Conservation (phyloP, 2,113 vertebrate species). For the Thermophis baileyi region DNA sequence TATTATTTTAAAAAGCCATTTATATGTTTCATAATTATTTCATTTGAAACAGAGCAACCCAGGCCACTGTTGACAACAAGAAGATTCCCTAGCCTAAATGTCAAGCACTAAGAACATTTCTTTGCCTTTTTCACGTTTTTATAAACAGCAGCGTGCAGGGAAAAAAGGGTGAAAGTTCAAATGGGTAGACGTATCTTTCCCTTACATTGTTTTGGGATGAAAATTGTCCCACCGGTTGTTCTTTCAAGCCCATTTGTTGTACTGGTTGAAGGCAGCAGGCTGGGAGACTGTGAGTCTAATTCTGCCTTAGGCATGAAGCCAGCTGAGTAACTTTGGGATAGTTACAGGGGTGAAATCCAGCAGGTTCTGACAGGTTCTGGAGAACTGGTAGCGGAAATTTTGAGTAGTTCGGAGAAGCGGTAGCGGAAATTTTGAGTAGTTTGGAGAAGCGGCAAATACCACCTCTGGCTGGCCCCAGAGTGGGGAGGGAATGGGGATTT, state of each 20-base stretch:
- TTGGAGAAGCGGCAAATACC: too few relatives aligned
- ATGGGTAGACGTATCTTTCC: neutral
- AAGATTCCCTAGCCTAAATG: neutral
- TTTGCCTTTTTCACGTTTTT: neutral
- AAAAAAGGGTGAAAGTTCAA: neutral
- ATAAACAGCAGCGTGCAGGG: neutral
- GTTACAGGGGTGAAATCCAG: too few relatives aligned
- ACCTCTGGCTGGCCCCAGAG: too few relatives aligned
- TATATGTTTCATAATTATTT: neutral
- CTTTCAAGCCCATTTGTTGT: neutral
- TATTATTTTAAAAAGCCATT: neutral
- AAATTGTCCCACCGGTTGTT: neutral
- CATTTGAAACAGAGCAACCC: neutral
- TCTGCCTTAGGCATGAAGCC: too few relatives aligned
- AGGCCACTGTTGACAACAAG: neutral
- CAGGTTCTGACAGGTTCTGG: too few relatives aligned
- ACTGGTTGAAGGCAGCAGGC: too few relatives aligned
- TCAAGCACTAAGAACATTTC: neutral
- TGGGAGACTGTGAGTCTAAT: too few relatives aligned
- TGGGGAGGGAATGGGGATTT: too few relatives aligned
- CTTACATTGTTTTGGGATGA: neutral
- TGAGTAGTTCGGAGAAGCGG: too few relatives aligned
- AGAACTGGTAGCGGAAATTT: too few relatives aligned
- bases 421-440: too few relatives aligned
- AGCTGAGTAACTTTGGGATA: too few relatives aligned